Percentiles rank a stretch among this genome's conserved stretches.
Evolutionary conservation across 2,888 invertebrate species (phyloP).

Genomic region (Sesamia inferens): DNA sequence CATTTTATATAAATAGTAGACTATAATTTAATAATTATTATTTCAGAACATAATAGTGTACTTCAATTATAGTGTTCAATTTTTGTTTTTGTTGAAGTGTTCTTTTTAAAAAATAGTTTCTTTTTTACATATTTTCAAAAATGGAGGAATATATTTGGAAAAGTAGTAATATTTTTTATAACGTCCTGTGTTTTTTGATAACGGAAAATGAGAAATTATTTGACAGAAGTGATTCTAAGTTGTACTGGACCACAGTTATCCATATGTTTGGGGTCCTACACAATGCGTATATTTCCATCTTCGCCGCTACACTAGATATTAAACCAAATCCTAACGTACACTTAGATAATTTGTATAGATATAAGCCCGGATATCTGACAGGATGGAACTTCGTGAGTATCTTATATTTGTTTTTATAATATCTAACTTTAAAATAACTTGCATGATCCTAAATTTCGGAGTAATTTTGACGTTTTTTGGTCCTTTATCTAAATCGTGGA

Average conservation of each 20-base stretch:
- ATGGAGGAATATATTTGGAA: conserved; percentile 80
- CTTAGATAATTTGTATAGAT: conserved; percentile 74
- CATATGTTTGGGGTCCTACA: conserved; percentile 75
- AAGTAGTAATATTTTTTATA: conserved; percentile 82
- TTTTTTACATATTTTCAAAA: neutral
- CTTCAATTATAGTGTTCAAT: neutral
- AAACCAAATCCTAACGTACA: conserved; percentile 58
- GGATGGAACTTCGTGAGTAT: conserved; percentile 86
- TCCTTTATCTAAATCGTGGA: too few relatives aligned
- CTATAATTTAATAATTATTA: neutral
- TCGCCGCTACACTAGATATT: conserved; percentile 69
- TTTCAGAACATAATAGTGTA: conserved; percentile 22
- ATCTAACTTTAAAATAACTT: neutral
- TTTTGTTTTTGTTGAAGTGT: conserved; percentile 10
- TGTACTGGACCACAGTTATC: conserved; percentile 83
- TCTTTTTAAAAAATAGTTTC: neutral
- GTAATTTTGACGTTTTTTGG: neutral
- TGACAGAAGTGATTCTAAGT: conserved; percentile 77
- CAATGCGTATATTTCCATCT: conserved; percentile 71
- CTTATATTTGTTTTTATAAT: neutral
- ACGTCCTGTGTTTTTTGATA: conserved; percentile 82
- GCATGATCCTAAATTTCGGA: neutral
- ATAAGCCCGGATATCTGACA: conserved; percentile 74
- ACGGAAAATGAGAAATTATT: conserved; percentile 85
- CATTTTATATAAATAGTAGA: conserved; percentile 14